Base-by-base conservation (phyloP, 2,797 vertebrate species). In the Ptychadena robeensis region DNA sequence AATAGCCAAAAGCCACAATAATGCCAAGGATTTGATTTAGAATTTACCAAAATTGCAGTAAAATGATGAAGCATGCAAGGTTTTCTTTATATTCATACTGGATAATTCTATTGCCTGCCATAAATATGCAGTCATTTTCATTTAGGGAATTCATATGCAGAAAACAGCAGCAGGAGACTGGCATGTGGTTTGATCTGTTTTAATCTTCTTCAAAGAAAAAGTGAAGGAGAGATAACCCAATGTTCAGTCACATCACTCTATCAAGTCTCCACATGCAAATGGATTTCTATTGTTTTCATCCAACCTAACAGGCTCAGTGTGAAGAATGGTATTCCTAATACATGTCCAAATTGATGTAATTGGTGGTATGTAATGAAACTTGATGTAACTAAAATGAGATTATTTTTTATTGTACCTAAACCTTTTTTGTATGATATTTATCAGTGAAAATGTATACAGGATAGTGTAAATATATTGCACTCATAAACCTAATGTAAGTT, bases 101-200 rank as follows among this genome's bases (percentile, higher is more conserved):
- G 35, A 57, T n/a, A 38, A 74, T 40, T 61, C 63, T 53, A 79
- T 28, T 63, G 2, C 14, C 72, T 74, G 14, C 48, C 48, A 61
- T 80, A 69, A 84, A 84, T 71, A 79, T 61, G 48, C 70, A 73
- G 44, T 37, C 11, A 64, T 30, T 72, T 75, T 68, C 72, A 72
- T 11, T 48, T 34, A 9, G 14, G 71, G 48, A 34, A 35, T 71
- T 79, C 25, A 66, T 53, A 67, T 79, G 68, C 68, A 66, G 25
- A 74, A 74, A 57, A 25, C 57, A 81, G 35, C 61, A 74, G 37
- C 73, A 81, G 30, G 61, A 76, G 64, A 81, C 61, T 81, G 82
- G 65, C 73, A 80, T 44, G 30, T 64, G 53, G 71, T 90, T 88
- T 87, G 86, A 90, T 89, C 88, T 89, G 87, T 83, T 77, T 35